Evolutionary conservation across 2,888 invertebrate genomes (phyloP).

Genomic region (Leptinotarsa peninsularis): DNA sequence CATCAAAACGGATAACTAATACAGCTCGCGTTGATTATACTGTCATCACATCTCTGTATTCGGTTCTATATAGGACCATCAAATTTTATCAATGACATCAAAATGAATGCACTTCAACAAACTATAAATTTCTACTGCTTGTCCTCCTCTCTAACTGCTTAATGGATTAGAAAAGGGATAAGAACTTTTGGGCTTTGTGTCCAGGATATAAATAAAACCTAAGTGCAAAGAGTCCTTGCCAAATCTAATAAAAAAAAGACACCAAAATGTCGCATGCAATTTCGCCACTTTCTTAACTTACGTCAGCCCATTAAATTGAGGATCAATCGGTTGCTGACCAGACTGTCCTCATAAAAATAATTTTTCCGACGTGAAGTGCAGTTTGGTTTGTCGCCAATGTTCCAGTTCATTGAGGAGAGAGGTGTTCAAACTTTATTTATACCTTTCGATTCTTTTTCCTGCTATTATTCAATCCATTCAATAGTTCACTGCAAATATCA

Average conservation of each 20-base stretch:
- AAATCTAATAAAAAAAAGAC: constrained; percentile 39
- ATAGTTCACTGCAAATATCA: too few species aligned
- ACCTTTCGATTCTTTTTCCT: too few species aligned
- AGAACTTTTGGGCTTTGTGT: constrained; percentile 30
- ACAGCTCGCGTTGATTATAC: too few species aligned
- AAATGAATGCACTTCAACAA: constrained; percentile 14
- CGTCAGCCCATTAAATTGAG: constrained; percentile 26
- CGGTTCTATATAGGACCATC: too few species aligned
- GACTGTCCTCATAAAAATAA: constrained; percentile 35
- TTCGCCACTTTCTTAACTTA: constrained; percentile 38
- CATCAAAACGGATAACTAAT: too few species aligned
- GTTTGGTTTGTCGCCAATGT: constrained; percentile 23
- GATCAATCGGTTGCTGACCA: constrained; percentile 41
- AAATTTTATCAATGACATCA: background rate
- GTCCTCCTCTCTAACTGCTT: constrained; percentile 31
- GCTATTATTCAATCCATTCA: too few species aligned
- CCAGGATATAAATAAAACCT: constrained; percentile 35
- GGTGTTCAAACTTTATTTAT: too few species aligned
- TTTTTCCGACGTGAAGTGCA: constrained; percentile 26
- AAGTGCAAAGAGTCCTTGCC: constrained; percentile 36
- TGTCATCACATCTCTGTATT: too few species aligned
- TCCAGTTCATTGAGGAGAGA: constrained; percentile 4
- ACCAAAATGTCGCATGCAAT: constrained; percentile 39
- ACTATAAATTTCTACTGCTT: constrained; percentile 29
- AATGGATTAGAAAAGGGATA: constrained; percentile 40